phyloP scores from a whole-genome alignment of 2,888 invertebrate species.

The Drosophila maculinotata region DNA sequence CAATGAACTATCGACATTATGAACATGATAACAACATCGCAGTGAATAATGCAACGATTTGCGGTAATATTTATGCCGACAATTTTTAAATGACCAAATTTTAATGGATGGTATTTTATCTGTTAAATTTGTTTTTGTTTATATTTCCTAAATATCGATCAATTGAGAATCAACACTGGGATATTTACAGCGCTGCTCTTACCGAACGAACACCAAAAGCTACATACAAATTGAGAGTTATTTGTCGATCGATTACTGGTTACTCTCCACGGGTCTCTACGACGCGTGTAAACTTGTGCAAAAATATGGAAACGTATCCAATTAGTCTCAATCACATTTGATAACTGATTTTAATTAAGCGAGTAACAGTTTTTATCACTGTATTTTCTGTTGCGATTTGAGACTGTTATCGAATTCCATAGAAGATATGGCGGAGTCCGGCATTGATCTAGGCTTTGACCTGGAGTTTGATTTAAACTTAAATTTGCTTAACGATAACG shows the following conservation, averaged over 20 bases:
- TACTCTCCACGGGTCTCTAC: conserved; percentile 13
- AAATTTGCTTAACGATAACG: conserved; percentile 69
- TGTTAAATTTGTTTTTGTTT: not conserved
- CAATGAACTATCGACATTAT: not conserved
- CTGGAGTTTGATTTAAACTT: conserved; percentile 85
- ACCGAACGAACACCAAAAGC: too few species aligned
- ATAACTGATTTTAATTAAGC: conserved; percentile 32
- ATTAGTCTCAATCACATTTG: conserved; percentile 34
- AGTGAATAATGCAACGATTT: too few species aligned
- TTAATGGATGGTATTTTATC: too few species aligned
- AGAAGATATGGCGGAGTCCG: conserved; percentile 86
- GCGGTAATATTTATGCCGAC: too few species aligned
- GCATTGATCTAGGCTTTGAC: conserved; percentile 89
- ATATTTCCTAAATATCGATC: conserved; percentile 1
- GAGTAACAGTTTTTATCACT: not conserved
- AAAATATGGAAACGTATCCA: conserved; percentile 31
- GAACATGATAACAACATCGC: too few species aligned
- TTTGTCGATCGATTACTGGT: conserved; percentile 33
- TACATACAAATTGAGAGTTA: conserved; percentile 39
- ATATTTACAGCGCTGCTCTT: not conserved
- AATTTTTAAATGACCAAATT: too few species aligned
- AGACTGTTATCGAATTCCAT: conserved; percentile 3
- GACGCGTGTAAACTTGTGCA: conserved; percentile 30
- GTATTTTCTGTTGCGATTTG: not conserved
- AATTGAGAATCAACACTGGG: conserved; percentile 6